phyloP scores from a whole-genome alignment of 2,797 vertebrate genomes.

The Podarcis siculus region DNA sequence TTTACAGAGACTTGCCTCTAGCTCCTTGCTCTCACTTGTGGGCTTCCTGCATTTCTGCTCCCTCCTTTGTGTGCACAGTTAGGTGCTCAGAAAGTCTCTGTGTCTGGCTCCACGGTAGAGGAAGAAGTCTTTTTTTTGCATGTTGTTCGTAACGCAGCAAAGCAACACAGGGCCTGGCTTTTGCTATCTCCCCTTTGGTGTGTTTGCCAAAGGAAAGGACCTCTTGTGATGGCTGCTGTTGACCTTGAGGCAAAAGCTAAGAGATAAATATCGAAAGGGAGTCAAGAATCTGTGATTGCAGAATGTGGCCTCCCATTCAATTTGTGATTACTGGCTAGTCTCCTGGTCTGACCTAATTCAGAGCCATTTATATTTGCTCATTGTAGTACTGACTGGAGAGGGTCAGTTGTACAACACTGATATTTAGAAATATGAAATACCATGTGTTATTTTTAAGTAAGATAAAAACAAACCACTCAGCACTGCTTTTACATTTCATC shows the following conservation, averaged over 20 bases:
- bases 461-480: too few relatives aligned
- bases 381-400: too few relatives aligned
- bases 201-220: neutral
- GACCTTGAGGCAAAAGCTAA: neutral
- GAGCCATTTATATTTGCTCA: neutral
- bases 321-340: neutral
- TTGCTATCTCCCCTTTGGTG: neutral
- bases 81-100: neutral
- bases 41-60: neutral
- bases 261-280: neutral
- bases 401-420: neutral
- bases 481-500: neutral
- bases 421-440: neutral
- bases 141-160: slow-evolving; percentile 43
- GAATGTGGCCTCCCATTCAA: neutral
- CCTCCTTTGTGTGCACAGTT: neutral
- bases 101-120: slow-evolving; percentile 16
- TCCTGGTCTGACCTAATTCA: neutral
- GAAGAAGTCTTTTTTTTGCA: slow-evolving; percentile 45
- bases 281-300: neutral
- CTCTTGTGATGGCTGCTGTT: neutral
- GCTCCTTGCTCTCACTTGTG: neutral
- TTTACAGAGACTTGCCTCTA: neutral
- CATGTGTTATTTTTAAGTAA: neutral
- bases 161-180: slow-evolving; percentile 24